A percentile compares a stretch with the other conserved stretches of the same genome.
These are phyloP conservation scores for Eunapius fragilis DNA, from an alignment of 37 sponge, comb jelly and placozoan species.

Conservation along the genomic window DNA sequence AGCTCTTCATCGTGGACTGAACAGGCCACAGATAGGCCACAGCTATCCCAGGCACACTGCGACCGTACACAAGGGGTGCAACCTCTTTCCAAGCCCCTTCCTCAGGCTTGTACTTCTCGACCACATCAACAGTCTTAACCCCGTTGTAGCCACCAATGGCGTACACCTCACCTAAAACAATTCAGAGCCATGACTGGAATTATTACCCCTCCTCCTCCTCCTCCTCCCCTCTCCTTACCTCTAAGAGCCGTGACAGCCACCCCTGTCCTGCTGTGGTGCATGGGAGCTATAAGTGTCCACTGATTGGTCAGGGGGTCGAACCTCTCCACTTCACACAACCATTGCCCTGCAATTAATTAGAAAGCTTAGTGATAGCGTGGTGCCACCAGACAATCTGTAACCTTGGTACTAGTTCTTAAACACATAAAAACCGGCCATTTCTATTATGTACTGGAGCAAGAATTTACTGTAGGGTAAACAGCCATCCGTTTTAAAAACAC, in stretches of 20 bases:
- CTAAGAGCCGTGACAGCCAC: slow-evolving; percentile 90
- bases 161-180: slow-evolving; percentile 92
- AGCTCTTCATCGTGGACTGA: slow-evolving; percentile 70
- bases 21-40: slow-evolving; percentile 89
- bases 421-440: no score
- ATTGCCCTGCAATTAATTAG: slow-evolving; percentile 54
- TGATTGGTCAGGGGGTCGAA: slow-evolving; percentile 78
- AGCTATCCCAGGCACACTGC: slow-evolving; percentile 89
- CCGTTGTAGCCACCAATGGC: slow-evolving; percentile 93
- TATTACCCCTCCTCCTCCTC: neutral
- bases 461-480: no score
- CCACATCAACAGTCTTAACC: slow-evolving; percentile 87
- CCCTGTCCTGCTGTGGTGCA: slow-evolving; percentile 87
- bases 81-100: slow-evolving; percentile 83
- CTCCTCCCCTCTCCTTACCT: slow-evolving; percentile 25
- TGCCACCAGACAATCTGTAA: no score
- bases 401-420: no score
- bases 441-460: no score
- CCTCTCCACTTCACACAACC: slow-evolving; percentile 91
- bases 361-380: no score
- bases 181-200: no score
- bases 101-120: slow-evolving; percentile 87
- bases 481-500: no score
- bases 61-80: slow-evolving; percentile 71
- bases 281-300: slow-evolving; percentile 85